These are phyloP conservation scores for Cheiracanthium punctorium DNA, from an alignment of 2,888 invertebrate genomes.

Conservation along the genomic window DNA sequence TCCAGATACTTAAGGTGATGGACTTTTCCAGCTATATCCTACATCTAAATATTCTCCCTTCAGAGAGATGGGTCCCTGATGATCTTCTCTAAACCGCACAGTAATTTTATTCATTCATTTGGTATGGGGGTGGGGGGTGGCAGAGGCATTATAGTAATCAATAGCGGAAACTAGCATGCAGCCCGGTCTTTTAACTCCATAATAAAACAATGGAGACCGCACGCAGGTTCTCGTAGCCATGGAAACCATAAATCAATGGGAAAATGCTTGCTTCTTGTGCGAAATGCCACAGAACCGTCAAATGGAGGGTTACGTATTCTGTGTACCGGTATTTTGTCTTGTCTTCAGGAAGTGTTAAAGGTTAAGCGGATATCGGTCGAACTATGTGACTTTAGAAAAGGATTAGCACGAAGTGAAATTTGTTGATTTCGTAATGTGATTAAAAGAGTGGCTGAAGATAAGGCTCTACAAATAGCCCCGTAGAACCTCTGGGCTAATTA, in stretches of 20 bases:
- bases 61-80: slow-evolving; percentile 7
- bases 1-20: not conserved
- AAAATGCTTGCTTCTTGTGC: slow-evolving; percentile 47
- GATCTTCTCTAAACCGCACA: slow-evolving; percentile 23
- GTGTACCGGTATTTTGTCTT: slow-evolving; percentile 67
- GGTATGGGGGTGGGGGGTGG: slow-evolving; percentile 2
- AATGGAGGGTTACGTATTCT: slow-evolving; percentile 47
- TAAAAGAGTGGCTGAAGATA: too few relatives aligned
- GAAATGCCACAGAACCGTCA: slow-evolving; percentile 68
- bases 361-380: not conserved
- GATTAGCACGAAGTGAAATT: not conserved
- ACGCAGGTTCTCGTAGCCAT: slow-evolving; percentile 61
- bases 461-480: too few relatives aligned
- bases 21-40: not conserved
- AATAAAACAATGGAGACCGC: slow-evolving; percentile 69
- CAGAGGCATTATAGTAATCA: slow-evolving; percentile 63
- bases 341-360: slow-evolving; percentile 31
- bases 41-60: slow-evolving; percentile 1
- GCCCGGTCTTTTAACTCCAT: slow-evolving; percentile 65
- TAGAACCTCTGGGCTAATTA: too few relatives aligned
- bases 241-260: slow-evolving; percentile 68
- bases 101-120: slow-evolving; percentile 51
- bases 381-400: not conserved
- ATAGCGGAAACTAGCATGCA: slow-evolving; percentile 67
- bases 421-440: too few relatives aligned